Evolutionary conservation across 1,140 invertebrate genomes (phyloP).

Genomic region (Apocrypta bakeri): DNA sequence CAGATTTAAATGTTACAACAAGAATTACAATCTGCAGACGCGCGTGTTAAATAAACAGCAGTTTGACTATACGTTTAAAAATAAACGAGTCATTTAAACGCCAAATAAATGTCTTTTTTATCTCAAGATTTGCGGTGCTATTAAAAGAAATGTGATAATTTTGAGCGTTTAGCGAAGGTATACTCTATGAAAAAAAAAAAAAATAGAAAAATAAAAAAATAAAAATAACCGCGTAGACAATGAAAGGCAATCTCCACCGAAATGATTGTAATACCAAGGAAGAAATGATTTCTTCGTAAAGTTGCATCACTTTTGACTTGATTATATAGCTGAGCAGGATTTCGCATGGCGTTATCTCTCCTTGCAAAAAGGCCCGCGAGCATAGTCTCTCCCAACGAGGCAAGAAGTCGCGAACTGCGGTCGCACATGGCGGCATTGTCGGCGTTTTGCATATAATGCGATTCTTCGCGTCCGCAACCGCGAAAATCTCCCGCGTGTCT

Average conservation of each 20-base stretch:
- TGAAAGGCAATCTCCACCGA: slow-evolving; percentile 1
- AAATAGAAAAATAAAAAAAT: too few species aligned
- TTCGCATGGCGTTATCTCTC: neutral
- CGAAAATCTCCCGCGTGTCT: neutral
- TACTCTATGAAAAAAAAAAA: too few species aligned
- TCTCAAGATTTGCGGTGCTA: too few species aligned
- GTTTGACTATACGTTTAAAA: too few species aligned
- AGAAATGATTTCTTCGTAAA: neutral
- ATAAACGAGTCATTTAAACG: too few species aligned
- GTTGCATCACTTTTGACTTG: slow-evolving; percentile 9
- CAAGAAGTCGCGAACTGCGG: neutral
- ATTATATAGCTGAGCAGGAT: neutral
- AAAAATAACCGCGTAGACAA: neutral
- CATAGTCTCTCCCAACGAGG: neutral
- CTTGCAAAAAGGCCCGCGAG: too few species aligned
- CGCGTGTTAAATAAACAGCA: too few species aligned
- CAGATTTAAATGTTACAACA: neutral
- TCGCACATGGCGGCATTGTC: neutral
- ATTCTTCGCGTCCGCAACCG: neutral
- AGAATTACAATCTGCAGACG: neutral
- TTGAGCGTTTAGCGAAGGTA: too few species aligned
- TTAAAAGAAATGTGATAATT: too few species aligned
- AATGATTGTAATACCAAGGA: neutral
- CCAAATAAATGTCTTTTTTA: too few species aligned
- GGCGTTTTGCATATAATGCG: too few species aligned